Evolutionary conservation across 2,797 vertebrate genomes (phyloP).

Genomic region (Rhabdomys pumilio): DNA sequence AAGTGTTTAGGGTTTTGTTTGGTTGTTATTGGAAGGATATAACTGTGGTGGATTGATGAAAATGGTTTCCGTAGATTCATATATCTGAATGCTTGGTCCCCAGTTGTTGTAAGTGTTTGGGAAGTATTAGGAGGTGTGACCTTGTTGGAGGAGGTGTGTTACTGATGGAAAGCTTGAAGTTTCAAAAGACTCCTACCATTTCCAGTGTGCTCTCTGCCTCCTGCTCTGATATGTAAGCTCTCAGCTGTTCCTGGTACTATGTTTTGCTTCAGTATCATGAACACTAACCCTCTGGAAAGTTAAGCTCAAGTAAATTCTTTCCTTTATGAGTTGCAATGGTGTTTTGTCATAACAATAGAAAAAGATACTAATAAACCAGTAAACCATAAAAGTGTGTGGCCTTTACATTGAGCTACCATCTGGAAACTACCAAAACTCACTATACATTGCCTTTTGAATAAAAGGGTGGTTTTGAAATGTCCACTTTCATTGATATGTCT

Average conservation of each 20-base stretch:
- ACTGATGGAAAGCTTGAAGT: not conserved
- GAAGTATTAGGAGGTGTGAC: not conserved
- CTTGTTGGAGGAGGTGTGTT: not conserved
- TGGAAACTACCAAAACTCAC: slow-evolving; percentile 38
- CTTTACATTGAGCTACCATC: not conserved
- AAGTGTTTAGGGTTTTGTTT: not conserved
- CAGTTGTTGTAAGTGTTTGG: not conserved
- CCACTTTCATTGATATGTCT: not conserved
- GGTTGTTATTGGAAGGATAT: slow-evolving; percentile 28
- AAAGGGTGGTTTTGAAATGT: not conserved
- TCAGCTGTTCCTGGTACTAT: not conserved
- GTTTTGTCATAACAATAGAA: not conserved
- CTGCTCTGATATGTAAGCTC: not conserved
- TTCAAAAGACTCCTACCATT: not conserved
- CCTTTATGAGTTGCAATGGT: not conserved
- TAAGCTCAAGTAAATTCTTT: not conserved
- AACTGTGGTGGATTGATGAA: not conserved
- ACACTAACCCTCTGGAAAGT: not conserved
- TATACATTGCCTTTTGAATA: slow-evolving; percentile 34
- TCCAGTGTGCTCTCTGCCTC: not conserved
- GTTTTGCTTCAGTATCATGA: not conserved
- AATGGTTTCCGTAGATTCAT: not conserved
- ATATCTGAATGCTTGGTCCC: not conserved
- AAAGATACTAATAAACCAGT: not conserved
- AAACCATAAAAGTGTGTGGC: not conserved